Evolutionary conservation across 2,797 vertebrate species (phyloP).

Genomic region (Caiman crocodilus): DNA sequence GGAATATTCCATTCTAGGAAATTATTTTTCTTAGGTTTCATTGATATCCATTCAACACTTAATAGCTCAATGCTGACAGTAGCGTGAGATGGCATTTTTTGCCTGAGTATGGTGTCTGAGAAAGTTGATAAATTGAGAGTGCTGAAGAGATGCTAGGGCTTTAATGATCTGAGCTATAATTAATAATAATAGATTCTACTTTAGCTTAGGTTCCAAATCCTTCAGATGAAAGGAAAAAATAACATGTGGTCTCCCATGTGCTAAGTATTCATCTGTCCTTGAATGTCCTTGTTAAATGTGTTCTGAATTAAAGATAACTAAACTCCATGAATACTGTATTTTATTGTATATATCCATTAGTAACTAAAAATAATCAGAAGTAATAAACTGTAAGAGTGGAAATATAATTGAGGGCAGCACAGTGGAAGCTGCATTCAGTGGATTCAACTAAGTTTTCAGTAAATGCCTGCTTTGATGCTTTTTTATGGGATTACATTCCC

Average conservation of each 20-base stretch:
- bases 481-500: background rate
- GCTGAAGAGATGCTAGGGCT: background rate
- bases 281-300: slow-evolving; percentile 16
- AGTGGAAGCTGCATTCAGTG: background rate
- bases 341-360: background rate
- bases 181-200: slow-evolving; percentile 11
- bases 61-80: accelerated
- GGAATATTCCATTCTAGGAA: background rate
- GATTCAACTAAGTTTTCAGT: background rate
- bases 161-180: background rate
- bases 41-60: background rate
- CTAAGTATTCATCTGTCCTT: slow-evolving; percentile 9
- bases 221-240: slow-evolving; percentile 24
- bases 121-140: background rate
- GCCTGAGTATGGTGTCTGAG: background rate
- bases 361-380: slow-evolving; percentile 8
- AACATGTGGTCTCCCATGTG: background rate
- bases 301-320: background rate
- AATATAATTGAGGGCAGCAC: background rate
- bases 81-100: background rate
- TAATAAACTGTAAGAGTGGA: background rate
- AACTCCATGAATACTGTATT: background rate
- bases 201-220: background rate
- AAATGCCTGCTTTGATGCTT: background rate
- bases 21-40: background rate